These are phyloP conservation scores for Eufriesea mexicana DNA, from an alignment of 1,140 invertebrate species.

Conservation along the genomic window DNA sequence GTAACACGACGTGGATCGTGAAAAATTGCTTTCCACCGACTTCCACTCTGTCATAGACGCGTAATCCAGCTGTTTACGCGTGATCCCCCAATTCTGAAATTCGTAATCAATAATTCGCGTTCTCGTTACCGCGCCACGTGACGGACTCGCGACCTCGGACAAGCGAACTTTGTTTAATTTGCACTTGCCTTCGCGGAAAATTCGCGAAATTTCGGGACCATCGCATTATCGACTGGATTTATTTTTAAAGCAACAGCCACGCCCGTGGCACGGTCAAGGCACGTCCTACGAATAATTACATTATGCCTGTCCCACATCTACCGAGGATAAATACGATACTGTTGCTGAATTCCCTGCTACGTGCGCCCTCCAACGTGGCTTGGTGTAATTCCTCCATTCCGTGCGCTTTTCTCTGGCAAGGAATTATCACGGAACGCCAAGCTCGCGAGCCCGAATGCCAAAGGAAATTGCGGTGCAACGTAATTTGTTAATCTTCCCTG, in stretches of 20 bases:
- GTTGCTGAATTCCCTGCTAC: neutral
- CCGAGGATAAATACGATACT: neutral
- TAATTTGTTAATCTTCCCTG: neutral
- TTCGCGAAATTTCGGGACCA: neutral
- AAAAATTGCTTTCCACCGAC: no score
- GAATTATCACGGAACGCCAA: neutral
- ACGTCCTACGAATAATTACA: conserved; percentile 4
- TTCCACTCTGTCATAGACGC: no score
- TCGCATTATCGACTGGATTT: conserved; percentile 3
- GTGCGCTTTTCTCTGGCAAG: neutral
- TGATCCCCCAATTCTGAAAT: no score
- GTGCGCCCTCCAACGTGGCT: no score
- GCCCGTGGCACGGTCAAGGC: neutral
- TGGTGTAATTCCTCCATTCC: neutral
- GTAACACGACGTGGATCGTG: neutral
- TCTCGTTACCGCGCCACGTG: no score
- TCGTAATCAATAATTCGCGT: no score
- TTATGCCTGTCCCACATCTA: neutral
- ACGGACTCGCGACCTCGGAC: no score
- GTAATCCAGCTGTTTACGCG: no score
- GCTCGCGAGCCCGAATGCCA: no score
- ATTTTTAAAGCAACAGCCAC: conserved; percentile 13
- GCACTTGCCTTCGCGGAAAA: neutral
- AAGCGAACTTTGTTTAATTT: no score
- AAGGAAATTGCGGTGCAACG: neutral